phyloP scores from a whole-genome alignment of 1,140 invertebrate genomes.

The Macrostomum lignano region DNA sequence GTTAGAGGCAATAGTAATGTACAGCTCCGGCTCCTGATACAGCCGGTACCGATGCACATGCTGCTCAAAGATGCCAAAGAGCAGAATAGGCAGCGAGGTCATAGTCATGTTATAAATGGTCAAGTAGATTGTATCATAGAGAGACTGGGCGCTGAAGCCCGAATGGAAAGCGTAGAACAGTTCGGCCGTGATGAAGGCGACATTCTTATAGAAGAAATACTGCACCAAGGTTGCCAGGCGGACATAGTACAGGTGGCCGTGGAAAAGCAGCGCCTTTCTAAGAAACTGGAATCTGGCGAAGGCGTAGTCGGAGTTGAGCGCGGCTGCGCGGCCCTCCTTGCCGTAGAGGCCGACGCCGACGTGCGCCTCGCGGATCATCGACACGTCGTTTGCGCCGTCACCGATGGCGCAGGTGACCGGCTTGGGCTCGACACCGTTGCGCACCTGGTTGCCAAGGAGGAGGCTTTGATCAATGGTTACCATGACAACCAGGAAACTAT shows the following conservation, averaged over 20 bases:
- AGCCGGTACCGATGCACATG: constrained; percentile 32
- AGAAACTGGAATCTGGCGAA: constrained; percentile 61
- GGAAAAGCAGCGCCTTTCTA: constrained; percentile 52
- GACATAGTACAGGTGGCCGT: constrained; percentile 87
- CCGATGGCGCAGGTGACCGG: constrained; percentile 24
- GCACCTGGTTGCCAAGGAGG: too few species aligned
- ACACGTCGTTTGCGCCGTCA: constrained; percentile 83
- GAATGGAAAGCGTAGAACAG: constrained; percentile 23
- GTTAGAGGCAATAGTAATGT: background rate
- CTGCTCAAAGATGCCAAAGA: constrained; percentile 54
- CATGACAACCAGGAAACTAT: too few species aligned
- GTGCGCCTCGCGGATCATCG: constrained; percentile 70
- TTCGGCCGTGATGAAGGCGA: constrained; percentile 11
- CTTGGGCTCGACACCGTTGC: constrained; percentile 4
- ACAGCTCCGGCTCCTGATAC: background rate
- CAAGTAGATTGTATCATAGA: constrained; percentile 33
- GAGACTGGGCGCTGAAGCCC: constrained; percentile 21
- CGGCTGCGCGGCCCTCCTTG: constrained; percentile 72
- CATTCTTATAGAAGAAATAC: constrained; percentile 40
- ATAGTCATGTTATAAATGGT: constrained; percentile 23
- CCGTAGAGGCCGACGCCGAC: constrained; percentile 72
- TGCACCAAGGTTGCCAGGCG: constrained; percentile 66
- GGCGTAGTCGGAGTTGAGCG: constrained; percentile 84
- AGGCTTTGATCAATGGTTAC: constrained; percentile 7
- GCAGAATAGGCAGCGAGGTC: constrained; percentile 18